Evolutionary conservation across 2,797 vertebrate species (phyloP).

Genomic region (Thaleichthys pacificus): DNA sequence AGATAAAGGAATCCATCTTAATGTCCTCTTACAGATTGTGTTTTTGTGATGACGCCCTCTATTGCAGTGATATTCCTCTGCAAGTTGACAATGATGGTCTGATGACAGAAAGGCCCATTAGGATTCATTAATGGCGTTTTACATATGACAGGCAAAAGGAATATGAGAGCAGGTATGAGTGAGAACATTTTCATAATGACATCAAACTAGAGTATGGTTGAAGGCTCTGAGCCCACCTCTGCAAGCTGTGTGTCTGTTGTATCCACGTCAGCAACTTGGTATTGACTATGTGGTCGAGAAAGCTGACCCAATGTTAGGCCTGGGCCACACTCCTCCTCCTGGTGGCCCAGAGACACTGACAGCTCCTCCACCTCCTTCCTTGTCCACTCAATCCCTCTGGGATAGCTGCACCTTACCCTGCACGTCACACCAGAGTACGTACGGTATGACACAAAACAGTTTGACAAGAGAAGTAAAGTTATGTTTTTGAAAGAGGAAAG

Average conservation of each 20-base stretch:
- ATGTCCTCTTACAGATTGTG: conserved; percentile 65
- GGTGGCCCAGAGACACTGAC: conserved; percentile 56
- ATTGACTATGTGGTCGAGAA: conserved; percentile 60
- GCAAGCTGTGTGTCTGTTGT: conserved; percentile 61
- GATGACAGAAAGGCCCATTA: conserved; percentile 25
- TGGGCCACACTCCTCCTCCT: conserved; percentile 62
- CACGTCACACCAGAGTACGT: conserved; percentile 10
- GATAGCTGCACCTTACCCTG: conserved; percentile 51
- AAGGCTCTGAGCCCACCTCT: conserved; percentile 55
- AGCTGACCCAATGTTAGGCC: conserved; percentile 62
- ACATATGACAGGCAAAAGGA: not conserved
- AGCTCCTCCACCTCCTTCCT: conserved; percentile 61
- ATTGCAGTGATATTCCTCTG: conserved; percentile 67
- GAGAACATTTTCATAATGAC: too few species aligned
- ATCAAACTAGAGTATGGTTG: not conserved
- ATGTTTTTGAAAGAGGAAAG: not conserved
- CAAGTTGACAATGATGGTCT: conserved; percentile 64
- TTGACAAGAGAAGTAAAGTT: not conserved
- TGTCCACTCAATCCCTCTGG: conserved; percentile 35
- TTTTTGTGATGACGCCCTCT: conserved; percentile 56
- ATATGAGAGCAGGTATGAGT: too few species aligned
- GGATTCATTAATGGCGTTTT: not conserved
- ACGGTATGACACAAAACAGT: not conserved
- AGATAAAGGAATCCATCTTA: not conserved
- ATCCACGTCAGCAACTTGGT: conserved; percentile 61